A percentile compares a stretch with the other conserved stretches of the same genome.
phyloP scores from a whole-genome alignment of 64 coral and sea anemone genomes.

The Acropora tenuis region DNA sequence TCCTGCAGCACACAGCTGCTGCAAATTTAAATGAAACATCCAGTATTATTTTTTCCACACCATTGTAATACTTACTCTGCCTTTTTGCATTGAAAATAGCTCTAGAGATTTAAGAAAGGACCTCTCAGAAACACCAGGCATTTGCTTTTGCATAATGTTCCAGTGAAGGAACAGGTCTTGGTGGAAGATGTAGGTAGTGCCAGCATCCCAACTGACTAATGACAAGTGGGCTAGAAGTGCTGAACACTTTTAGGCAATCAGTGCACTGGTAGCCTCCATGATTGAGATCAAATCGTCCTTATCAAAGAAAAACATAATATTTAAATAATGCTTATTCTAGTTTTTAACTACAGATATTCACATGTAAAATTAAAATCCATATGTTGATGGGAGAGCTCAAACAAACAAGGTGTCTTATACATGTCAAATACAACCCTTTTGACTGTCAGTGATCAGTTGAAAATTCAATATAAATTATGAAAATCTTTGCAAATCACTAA shows the following conservation, averaged over 20 bases:
- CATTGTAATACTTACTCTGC: slow-evolving; percentile 49
- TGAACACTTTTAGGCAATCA: slow-evolving; percentile 17
- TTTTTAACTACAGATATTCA: too few relatives aligned
- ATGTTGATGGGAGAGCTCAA: too few relatives aligned
- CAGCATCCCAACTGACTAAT: slow-evolving; percentile 60
- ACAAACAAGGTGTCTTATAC: too few relatives aligned
- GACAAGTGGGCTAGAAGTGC: slow-evolving; percentile 46
- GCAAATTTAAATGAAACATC: not conserved
- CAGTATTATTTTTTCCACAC: not conserved
- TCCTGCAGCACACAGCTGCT: not conserved
- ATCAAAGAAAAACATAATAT: slow-evolving; percentile 12
- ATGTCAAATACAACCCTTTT: too few relatives aligned
- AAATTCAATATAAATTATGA: too few relatives aligned
- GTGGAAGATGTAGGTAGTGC: slow-evolving; percentile 66
- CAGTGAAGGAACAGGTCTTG: slow-evolving; percentile 68
- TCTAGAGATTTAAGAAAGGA: slow-evolving; percentile 74
- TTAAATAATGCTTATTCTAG: not conserved
- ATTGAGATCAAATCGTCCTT: slow-evolving; percentile 67
- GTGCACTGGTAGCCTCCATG: slow-evolving; percentile 32
- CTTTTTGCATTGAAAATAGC: slow-evolving; percentile 51
- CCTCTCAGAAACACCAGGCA: slow-evolving; percentile 70
- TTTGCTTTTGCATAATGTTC: slow-evolving; percentile 69
- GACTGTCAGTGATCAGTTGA: too few relatives aligned
- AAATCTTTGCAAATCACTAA: too few relatives aligned
- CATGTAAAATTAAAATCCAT: too few relatives aligned